phyloP scores from a whole-genome alignment of 1,140 invertebrate genomes.

The Drosophila oshimai region DNA sequence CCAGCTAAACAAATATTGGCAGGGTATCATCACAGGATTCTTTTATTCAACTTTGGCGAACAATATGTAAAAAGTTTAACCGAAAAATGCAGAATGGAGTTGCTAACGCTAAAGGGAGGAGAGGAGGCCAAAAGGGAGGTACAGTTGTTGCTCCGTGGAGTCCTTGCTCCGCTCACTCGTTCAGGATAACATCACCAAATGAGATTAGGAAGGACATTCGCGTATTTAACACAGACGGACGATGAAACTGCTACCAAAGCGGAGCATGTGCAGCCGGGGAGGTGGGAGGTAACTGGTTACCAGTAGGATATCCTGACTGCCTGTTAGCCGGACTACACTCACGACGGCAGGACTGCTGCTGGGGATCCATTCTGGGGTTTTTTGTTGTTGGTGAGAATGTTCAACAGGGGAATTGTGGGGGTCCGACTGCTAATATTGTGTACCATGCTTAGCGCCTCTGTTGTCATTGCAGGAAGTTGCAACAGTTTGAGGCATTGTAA shows the following conservation, averaged over 20 bases:
- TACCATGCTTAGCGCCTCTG: constrained; percentile 69
- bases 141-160: constrained; percentile 54
- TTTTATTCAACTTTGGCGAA: constrained; percentile 34
- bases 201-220: constrained; percentile 82
- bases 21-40: constrained; percentile 40
- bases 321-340: constrained; percentile 60
- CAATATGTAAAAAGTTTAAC: constrained; percentile 75
- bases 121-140: background rate
- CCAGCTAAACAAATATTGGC: constrained; percentile 10
- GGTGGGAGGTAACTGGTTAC: constrained; percentile 25
- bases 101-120: constrained; percentile 20
- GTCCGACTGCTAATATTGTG: constrained; percentile 65
- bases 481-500: constrained; percentile 79
- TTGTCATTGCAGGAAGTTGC: constrained; percentile 78
- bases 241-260: constrained; percentile 33
- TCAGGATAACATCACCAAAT: constrained; percentile 78
- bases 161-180: constrained; percentile 23
- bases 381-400: constrained; percentile 14
- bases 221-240: constrained; percentile 71
- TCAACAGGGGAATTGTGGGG: constrained; percentile 34
- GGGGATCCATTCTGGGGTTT: background rate
- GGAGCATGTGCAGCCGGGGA: background rate
- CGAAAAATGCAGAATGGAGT: constrained; percentile 62
- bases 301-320: constrained; percentile 74
- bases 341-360: constrained; percentile 19